Conservation (phyloP, 1,140 invertebrate genomes). For the Berghia stephanieae region DNA sequence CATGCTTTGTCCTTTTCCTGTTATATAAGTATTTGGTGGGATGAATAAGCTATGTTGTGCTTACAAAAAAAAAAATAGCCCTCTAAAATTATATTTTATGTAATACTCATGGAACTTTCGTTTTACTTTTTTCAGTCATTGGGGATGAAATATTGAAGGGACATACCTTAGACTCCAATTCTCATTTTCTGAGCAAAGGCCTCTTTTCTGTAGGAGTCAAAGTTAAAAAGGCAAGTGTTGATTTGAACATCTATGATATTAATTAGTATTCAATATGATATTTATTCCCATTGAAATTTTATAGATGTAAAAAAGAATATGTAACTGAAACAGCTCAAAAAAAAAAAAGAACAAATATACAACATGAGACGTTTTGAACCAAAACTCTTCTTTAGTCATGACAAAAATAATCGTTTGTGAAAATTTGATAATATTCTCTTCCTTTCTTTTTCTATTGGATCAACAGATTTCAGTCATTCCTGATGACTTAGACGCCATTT, state of each 20-base stretch:
- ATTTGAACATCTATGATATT: background rate
- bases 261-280: background rate
- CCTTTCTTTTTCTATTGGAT: conserved; percentile 2
- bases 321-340: too few relatives aligned
- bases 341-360: background rate
- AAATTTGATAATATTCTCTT: background rate
- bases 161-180: conserved; percentile 80
- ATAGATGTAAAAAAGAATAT: too few relatives aligned
- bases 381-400: too few relatives aligned
- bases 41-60: too few relatives aligned
- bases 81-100: too few relatives aligned
- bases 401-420: too few relatives aligned
- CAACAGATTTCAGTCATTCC: conserved; percentile 77
- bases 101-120: too few relatives aligned
- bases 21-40: too few relatives aligned
- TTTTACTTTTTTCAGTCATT: conserved; percentile 74
- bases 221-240: conserved; percentile 66
- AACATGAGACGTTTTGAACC: too few relatives aligned
- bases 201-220: conserved; percentile 76
- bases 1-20: too few relatives aligned
- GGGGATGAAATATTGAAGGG: conserved; percentile 89
- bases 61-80: too few relatives aligned
- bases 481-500: conserved; percentile 78
- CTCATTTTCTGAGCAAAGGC: conserved; percentile 74
- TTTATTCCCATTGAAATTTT: background rate